These are phyloP conservation scores for Leuciscus idus DNA, from an alignment of 2,113 vertebrate genomes.

Conservation along the genomic window DNA sequence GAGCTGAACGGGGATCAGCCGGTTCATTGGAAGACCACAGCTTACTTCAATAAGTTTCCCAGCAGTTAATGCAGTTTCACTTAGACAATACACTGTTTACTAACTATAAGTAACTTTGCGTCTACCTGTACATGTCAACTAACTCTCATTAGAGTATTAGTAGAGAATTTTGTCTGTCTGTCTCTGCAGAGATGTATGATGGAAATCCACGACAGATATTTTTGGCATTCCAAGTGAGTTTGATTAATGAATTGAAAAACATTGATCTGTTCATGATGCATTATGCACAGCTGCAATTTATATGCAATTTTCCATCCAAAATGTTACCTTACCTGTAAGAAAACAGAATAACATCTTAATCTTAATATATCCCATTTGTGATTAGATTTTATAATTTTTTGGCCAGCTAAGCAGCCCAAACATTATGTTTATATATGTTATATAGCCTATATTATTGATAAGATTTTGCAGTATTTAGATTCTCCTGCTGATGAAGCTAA, in stretches of 20 bases:
- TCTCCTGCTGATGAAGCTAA: neutral
- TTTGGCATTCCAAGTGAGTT: neutral
- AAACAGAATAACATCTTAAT: neutral
- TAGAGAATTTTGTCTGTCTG: too few relatives aligned
- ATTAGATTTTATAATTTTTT: neutral
- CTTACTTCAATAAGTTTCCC: neutral
- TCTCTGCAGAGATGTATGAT: neutral
- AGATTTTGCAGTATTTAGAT: neutral
- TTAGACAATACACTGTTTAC: too few relatives aligned
- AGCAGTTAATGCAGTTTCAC: neutral
- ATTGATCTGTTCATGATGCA: neutral
- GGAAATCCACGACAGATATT: neutral
- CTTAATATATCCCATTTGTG: neutral
- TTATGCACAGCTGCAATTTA: slow-evolving; percentile 1
- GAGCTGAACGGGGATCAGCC: neutral
- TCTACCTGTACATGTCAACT: too few relatives aligned
- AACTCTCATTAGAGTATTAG: too few relatives aligned
- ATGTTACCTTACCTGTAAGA: neutral
- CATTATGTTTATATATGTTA: neutral
- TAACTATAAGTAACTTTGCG: too few relatives aligned
- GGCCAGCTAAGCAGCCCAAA: neutral
- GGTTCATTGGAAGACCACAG: neutral
- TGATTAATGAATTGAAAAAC: neutral
- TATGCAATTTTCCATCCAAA: neutral
- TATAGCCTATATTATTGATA: neutral